A percentile compares a stretch with the other conserved stretches of the same genome.
Conservation (phyloP, 2,888 invertebrate genomes). For the Keiferia lycopersicella region DNA sequence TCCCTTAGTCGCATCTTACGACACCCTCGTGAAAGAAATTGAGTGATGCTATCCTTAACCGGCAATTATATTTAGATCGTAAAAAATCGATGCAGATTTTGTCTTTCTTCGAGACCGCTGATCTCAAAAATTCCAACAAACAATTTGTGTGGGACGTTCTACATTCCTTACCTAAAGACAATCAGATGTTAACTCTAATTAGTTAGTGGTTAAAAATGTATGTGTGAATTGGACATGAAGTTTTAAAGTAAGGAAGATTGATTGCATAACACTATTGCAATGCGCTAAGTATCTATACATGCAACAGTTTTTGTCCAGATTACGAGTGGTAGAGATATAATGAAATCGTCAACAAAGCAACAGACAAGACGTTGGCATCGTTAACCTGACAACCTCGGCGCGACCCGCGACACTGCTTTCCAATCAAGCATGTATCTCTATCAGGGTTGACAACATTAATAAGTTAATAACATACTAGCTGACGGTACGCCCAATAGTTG, state of each 20-base stretch:
- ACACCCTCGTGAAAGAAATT: no score
- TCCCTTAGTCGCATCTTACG: no score
- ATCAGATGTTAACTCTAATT: not conserved
- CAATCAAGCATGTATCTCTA: conserved; percentile 17
- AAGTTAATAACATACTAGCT: no score
- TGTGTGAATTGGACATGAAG: conserved; percentile 1
- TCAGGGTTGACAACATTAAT: not conserved
- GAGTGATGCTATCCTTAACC: no score
- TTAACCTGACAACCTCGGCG: conserved; percentile 26
- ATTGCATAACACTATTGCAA: not conserved
- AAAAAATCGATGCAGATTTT: not conserved
- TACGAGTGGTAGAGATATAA: not conserved
- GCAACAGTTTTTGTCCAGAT: conserved; percentile 2
- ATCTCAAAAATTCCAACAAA: no score
- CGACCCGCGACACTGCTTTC: conserved; percentile 28
- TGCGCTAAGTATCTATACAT: conserved; percentile 16
- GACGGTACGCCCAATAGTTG: no score
- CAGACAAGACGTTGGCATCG: conserved; percentile 18
- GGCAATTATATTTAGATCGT: no score
- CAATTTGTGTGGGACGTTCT: not conserved
- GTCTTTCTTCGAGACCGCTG: no score
- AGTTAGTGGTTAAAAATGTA: not conserved
- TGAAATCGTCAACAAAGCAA: conserved; percentile 21
- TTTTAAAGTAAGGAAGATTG: conserved; percentile 7
- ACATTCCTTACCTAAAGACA: not conserved